Evolutionary conservation across 2,113 vertebrate genomes (phyloP).

Genomic region (Pomatorhinus ruficollis): DNA sequence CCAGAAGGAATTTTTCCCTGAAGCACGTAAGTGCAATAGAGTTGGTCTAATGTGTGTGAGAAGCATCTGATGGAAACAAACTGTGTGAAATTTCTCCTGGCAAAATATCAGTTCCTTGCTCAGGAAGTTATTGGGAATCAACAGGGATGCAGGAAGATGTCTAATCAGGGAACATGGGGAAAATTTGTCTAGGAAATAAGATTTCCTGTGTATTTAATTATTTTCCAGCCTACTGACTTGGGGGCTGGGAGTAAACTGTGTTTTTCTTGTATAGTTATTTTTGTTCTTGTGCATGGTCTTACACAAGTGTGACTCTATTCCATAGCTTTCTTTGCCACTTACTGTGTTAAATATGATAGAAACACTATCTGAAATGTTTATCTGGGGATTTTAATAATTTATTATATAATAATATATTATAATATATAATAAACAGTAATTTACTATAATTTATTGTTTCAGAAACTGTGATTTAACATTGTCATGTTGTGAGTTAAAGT

Average conservation of each 20-base stretch:
- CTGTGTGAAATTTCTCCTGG: not conserved
- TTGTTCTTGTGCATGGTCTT: not conserved
- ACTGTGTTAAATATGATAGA: not conserved
- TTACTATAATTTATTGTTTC: not conserved
- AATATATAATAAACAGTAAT: not conserved
- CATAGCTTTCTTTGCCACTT: not conserved
- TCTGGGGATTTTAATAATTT: not conserved
- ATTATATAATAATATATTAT: not conserved
- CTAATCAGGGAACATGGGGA: not conserved
- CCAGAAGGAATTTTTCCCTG: not conserved
- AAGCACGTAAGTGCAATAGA: not conserved
- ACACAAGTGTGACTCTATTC: not conserved
- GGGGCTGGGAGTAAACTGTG: not conserved
- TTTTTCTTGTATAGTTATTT: not conserved
- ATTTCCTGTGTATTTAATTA: not conserved
- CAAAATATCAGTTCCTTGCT: not conserved
- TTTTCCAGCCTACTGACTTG: not conserved
- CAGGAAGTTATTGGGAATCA: not conserved
- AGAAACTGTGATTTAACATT: not conserved
- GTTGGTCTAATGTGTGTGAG: not conserved
- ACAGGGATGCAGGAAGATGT: not conserved
- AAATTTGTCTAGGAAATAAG: not conserved
- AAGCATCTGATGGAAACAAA: not conserved
- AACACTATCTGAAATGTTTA: not conserved
- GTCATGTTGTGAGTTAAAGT: not conserved